phyloP scores from a whole-genome alignment of 2,888 invertebrate species.

The Eilema sororculum region DNA sequence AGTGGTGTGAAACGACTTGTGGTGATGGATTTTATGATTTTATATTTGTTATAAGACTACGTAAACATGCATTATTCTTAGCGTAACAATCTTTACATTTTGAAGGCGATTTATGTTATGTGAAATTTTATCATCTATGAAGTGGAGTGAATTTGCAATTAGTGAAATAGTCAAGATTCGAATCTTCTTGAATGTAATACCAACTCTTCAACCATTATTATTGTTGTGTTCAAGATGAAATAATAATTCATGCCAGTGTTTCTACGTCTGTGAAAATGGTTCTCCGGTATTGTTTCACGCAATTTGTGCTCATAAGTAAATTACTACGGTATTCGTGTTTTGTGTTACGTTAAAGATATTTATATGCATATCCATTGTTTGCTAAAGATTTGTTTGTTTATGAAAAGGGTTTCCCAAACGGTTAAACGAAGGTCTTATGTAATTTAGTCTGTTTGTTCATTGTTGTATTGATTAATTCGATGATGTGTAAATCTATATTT shows the following conservation, averaged over 20 bases:
- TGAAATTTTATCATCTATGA: no score
- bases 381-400: conserved; percentile 24
- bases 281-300: conserved; percentile 37
- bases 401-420: conserved; percentile 12
- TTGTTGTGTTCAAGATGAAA: conserved; percentile 39
- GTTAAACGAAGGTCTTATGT: conserved; percentile 14
- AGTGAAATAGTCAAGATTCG: no score
- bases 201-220: no score
- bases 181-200: no score
- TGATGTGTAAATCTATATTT: neutral
- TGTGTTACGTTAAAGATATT: conserved; percentile 17
- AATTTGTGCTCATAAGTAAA: conserved; percentile 43
- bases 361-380: conserved; percentile 20
- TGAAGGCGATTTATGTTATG: no score
- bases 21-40: conserved; percentile 3
- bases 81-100: no score
- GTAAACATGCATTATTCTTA: no score
- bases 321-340: conserved; percentile 35
- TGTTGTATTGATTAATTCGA: neutral
- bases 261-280: conserved; percentile 37
- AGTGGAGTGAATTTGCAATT: no score
- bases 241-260: conserved; percentile 40
- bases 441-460: conserved; percentile 3
- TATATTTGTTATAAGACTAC: neutral
- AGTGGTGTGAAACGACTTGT: conserved; percentile 27